Percentiles rank a stretch among this genome's conserved stretches.
These are phyloP conservation scores for Volucella bombylans DNA, from an alignment of 2,888 invertebrate genomes.

Conservation along the genomic window DNA sequence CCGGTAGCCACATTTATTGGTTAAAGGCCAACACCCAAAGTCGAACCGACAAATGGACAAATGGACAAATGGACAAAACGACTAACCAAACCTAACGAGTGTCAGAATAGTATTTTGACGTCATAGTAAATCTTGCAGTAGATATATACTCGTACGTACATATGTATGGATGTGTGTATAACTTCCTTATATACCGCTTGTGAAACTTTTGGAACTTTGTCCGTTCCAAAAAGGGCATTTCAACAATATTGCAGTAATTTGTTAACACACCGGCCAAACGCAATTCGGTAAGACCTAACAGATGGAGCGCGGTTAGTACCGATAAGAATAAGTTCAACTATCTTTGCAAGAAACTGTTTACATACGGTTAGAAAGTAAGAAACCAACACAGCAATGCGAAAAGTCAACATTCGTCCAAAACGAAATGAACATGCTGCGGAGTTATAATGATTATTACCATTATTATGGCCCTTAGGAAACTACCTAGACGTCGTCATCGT, in stretches of 20 bases:
- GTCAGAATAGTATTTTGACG: conserved; percentile 67
- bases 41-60: conserved; percentile 38
- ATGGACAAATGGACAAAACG: conserved; percentile 37
- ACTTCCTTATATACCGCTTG: conserved; percentile 8
- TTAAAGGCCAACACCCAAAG: conserved; percentile 53
- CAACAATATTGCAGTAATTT: conserved; percentile 72
- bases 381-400: conserved; percentile 58
- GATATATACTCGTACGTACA: not conserved
- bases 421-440: conserved; percentile 65
- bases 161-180: not conserved
- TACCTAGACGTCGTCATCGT: conserved; percentile 1
- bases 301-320: conserved; percentile 32
- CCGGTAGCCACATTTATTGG: conserved; percentile 68
- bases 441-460: conserved; percentile 72
- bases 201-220: conserved; percentile 38
- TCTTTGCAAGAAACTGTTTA: conserved; percentile 34
- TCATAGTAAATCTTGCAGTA: conserved; percentile 64
- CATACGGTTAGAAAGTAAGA: conserved; percentile 39
- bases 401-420: conserved; percentile 63
- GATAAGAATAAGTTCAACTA: conserved; percentile 31
- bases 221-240: conserved; percentile 66
- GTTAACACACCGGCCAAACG: conserved; percentile 60
- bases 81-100: conserved; percentile 68
- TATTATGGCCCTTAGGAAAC: conserved; percentile 56
- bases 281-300: conserved; percentile 17